Base-by-base conservation (phyloP, 2,888 invertebrate species). In the Scaptomyza polygonia region DNA sequence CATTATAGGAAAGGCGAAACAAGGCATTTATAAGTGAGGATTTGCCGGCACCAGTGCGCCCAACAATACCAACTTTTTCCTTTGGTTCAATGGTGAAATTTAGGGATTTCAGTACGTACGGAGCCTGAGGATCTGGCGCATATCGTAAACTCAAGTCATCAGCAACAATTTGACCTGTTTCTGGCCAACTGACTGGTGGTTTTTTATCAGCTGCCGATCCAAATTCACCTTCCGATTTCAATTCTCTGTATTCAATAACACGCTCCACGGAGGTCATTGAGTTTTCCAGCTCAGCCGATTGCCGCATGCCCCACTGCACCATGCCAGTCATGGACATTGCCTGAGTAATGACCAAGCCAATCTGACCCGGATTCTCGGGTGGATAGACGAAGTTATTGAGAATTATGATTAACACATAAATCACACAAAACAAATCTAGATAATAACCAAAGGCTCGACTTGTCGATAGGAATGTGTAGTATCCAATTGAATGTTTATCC, bases 401-500 rank as follows among this genome's bases (percentile, higher is more conserved):
- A 0, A 98, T 96, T 0, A 98, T 97, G 47, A 96, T 91, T 0
- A 95, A 94, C 59, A 99, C 96, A 92, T 98, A 99, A 3, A 96
- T 76, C 0, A 97, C 94, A 88, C 98, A 98, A 56, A 97, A 94
- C 67, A 97, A 93, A 90, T 99, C 99, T 81, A 99, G 92, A 94
- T 97, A 97, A 87, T 98, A 96, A 0, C 98, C 98, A 88, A 99
- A 98, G 77, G 99, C 98, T 61, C 98, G 94, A 18, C 97, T 96
- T 9, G 97, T 96, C 0, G 96, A 94, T 43, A 99, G 94, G 91
- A 97, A 98, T 76, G 97, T 93, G 89, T 95, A 98, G 96, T 97
- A 99, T 3, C 98, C 96, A 1, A 98, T 96, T 56, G 97, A 96
- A 88, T 99, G 98, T 0, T 95, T 89, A 87, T 96, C 96, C 90